These are phyloP conservation scores for Halictus ligatus DNA, from an alignment of 2,888 invertebrate species.

Conservation along the genomic window DNA sequence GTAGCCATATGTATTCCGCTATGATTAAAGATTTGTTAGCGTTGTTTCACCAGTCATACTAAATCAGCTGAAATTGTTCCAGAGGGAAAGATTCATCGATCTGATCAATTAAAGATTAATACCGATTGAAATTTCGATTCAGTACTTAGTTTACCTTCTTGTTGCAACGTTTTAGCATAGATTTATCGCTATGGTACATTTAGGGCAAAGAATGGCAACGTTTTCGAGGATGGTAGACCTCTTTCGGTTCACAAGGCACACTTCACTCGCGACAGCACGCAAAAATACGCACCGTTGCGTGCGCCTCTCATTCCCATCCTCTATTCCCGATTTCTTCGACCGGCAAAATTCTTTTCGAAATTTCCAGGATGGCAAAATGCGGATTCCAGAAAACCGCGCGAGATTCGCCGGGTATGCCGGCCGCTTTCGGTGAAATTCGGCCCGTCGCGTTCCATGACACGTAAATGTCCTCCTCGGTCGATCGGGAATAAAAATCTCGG, in stretches of 20 bases:
- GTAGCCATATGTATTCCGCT: not conserved
- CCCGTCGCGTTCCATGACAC: slow-evolving; percentile 51
- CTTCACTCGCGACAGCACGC: slow-evolving; percentile 14
- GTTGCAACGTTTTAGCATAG: not conserved
- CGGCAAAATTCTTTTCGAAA: not conserved
- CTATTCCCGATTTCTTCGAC: not conserved
- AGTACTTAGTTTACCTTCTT: not conserved
- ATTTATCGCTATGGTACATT: not conserved
- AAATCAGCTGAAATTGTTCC: not conserved
- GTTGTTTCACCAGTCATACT: not conserved
- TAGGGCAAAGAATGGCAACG: too few relatives aligned
- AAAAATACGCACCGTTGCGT: slow-evolving; percentile 13
- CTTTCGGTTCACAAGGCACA: not conserved
- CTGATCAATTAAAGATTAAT: not conserved
- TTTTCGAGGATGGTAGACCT: not conserved
- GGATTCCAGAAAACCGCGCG: slow-evolving; percentile 5
- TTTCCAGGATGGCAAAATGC: not conserved
- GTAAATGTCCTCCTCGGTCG: slow-evolving; percentile 48
- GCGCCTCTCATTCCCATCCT: not conserved
- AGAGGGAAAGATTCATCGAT: not conserved
- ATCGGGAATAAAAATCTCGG: slow-evolving; percentile 24
- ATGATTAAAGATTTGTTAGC: not conserved
- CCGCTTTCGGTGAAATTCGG: slow-evolving; percentile 52
- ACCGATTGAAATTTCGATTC: too few relatives aligned
- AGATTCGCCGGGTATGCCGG: slow-evolving; percentile 23